Evolutionary conservation across 2,888 invertebrate species (phyloP), one percentile per base, ranked within the genome.

Genomic region (Schizotus pectinicornis): DNA sequence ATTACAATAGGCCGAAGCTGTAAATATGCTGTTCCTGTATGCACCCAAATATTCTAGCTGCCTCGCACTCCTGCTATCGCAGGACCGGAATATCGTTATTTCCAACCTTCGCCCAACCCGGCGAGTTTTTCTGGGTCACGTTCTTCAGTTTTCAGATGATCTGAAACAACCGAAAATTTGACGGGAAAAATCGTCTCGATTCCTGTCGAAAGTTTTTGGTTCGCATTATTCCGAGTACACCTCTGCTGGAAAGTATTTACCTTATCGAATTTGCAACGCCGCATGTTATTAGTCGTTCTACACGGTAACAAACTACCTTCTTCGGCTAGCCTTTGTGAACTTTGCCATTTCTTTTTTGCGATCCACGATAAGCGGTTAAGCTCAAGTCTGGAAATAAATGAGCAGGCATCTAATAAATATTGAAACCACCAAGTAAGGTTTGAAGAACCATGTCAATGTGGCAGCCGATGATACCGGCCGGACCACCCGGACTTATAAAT

Each of bases 361-460:
- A 67, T 67, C 54, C 42, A 37, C 63, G 67, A 68, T 68, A 68
- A 67, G 64, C 63, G 45, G 49, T 60, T 48, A 49, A 49, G 45
- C 53, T 54, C 50, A 56, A 56, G 60, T 52, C 56, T 56, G 61
- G 57, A 65, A 67, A 68, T 69, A 67, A 68, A 67, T 65, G 67
- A 70, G 65, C 60, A 59, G 61, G 60, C 70, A 65, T 69, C 67
- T 71, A 70, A 71, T 71, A 70, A 73, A 73, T 73, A 73, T 73
- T 71, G 67, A 73, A 71, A 68, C 63, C 59, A 66, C 74, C 75
- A 70, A 73, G 74, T 75, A 74, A 75, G 75, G 76, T 69, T 68
- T 73, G 75, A 76, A 76, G 76, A 74, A 75, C 73, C 75, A 76
- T 76, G 77, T 77, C 77, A 75, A 70, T 68, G 71, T 77, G 76